A percentile compares a stretch with the other conserved stretches of the same genome.
Evolutionary conservation across 2,888 invertebrate genomes (phyloP).

Genomic region (Panzeria rudis): DNA sequence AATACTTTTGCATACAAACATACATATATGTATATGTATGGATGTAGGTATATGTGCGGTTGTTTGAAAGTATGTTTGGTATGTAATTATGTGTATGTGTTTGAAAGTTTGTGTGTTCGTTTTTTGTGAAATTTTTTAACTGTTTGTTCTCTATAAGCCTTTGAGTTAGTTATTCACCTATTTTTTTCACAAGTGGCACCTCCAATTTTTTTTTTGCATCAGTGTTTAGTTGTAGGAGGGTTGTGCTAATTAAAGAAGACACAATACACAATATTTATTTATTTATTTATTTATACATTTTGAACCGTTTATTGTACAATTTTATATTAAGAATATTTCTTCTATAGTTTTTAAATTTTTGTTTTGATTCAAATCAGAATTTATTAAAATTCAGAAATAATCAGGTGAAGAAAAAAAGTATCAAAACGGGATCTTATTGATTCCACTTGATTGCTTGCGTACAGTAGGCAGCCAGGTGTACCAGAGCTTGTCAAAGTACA

Average conservation of each 20-base stretch:
- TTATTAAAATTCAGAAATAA: too few relatives aligned
- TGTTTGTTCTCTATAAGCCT: conserved; percentile 30
- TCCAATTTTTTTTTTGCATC: conserved; percentile 24
- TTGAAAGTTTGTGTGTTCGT: conserved; percentile 4
- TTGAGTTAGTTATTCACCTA: conserved; percentile 58
- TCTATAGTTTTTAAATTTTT: too few relatives aligned
- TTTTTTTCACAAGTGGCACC: conserved; percentile 41
- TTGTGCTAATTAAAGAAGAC: conserved; percentile 32
- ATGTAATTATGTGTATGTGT: conserved; percentile 41
- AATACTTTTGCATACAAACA: background rate
- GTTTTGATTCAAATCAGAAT: too few relatives aligned
- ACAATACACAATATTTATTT: background rate
- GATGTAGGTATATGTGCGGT: background rate
- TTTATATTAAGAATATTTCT: too few relatives aligned
- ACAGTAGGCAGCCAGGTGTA: too few relatives aligned
- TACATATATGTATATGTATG: conserved; percentile 17
- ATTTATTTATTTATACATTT: too few relatives aligned
- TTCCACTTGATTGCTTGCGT: too few relatives aligned
- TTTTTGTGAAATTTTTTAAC: conserved; percentile 32
- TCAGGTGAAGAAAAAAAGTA: too few relatives aligned
- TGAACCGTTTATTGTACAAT: too few relatives aligned
- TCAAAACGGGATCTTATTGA: too few relatives aligned
- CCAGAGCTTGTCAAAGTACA: too few relatives aligned
- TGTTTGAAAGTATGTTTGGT: conserved; percentile 5
- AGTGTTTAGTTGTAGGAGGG: conserved; percentile 27